Conservation (phyloP, 2,888 invertebrate genomes). For the Lamellibrachia columna region DNA sequence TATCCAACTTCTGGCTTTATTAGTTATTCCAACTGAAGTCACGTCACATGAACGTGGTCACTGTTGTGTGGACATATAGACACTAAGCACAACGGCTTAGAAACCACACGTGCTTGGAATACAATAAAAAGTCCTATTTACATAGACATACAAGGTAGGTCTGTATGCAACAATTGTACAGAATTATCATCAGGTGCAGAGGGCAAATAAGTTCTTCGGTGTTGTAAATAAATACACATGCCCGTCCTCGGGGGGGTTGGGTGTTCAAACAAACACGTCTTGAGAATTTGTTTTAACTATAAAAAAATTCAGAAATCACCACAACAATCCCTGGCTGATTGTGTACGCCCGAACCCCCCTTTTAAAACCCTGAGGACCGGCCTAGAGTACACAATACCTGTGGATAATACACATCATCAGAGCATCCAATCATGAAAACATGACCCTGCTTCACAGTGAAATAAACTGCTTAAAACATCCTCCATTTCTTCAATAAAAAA, state of each 20-base stretch:
- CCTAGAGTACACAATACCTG: not conserved
- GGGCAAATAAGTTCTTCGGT: not conserved
- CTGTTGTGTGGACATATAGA: not conserved
- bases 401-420: not conserved
- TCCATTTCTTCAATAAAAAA: not conserved
- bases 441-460: not conserved
- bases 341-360: no score
- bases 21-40: not conserved
- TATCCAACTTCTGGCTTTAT: constrained; percentile 1
- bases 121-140: not conserved
- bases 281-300: no score
- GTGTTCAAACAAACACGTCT: not conserved
- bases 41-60: not conserved
- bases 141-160: not conserved
- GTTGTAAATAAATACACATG: no score
- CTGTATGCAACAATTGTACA: not conserved
- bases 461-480: not conserved
- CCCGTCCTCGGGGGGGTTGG: no score
- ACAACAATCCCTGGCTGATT: no score
- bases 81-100: not conserved
- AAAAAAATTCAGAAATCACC: no score
- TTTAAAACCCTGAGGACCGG: no score
- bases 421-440: not conserved
- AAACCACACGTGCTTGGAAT: not conserved
- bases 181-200: not conserved